Conservation (phyloP, 2,888 invertebrate genomes). For the Anticlea derivata region DNA sequence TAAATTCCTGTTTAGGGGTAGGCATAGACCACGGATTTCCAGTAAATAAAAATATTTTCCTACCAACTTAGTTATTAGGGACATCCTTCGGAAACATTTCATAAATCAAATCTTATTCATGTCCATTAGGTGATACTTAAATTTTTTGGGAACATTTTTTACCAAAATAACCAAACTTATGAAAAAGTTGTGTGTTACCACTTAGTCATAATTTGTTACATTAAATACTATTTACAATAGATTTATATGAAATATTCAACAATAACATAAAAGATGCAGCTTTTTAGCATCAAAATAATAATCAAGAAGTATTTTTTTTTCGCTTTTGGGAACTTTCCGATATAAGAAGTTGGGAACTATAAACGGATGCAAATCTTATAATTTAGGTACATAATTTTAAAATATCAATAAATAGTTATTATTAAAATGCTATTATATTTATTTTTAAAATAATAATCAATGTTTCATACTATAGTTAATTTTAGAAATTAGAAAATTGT, state of each 20-base stretch:
- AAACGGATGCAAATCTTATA: too few species aligned
- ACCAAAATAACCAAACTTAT: conserved; percentile 21
- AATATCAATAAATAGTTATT: too few species aligned
- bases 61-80: neutral
- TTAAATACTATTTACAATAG: conserved; percentile 22
- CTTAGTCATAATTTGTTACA: conserved; percentile 11
- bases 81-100: conserved; percentile 6
- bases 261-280: conserved; percentile 1
- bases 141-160: conserved; percentile 26
- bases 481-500: too few species aligned
- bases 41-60: neutral
- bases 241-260: neutral
- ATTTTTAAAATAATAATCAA: too few species aligned
- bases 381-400: too few species aligned
- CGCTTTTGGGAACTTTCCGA: neutral
- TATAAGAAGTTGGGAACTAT: neutral
- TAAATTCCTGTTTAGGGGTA: too few species aligned
- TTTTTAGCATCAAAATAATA: conserved; percentile 1
- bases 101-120: conserved; percentile 22
- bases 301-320: neutral
- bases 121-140: conserved; percentile 19
- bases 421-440: too few species aligned
- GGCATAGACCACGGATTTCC: too few species aligned
- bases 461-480: too few species aligned
- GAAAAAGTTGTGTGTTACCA: conserved; percentile 28